Evolutionary conservation across 2,888 invertebrate species (phyloP).

Genomic region (Labia minor): DNA sequence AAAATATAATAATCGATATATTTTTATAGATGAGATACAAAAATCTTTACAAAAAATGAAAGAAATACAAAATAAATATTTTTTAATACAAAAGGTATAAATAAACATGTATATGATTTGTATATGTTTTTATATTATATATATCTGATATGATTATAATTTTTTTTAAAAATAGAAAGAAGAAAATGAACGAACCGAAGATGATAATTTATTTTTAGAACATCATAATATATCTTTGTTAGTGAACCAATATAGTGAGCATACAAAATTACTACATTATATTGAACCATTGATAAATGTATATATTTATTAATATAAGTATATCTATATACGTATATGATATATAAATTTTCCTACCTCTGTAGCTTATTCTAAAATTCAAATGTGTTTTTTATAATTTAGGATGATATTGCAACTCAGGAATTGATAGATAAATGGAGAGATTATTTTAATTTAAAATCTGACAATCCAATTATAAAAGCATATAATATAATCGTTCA

Average conservation of each 20-base stretch:
- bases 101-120: slow-evolving; percentile 13
- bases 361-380: too few species aligned
- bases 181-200: slow-evolving; percentile 24
- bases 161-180: slow-evolving; percentile 21
- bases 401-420: too few species aligned
- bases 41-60: slow-evolving; percentile 28
- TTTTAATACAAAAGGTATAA: slow-evolving; percentile 27
- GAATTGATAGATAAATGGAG: too few species aligned
- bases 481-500: too few species aligned
- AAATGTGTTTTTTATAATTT: too few species aligned
- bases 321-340: too few species aligned
- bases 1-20: slow-evolving; percentile 30
- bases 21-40: slow-evolving; percentile 31
- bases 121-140: neutral
- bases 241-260: slow-evolving; percentile 31
- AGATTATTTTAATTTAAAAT: too few species aligned
- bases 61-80: slow-evolving; percentile 29
- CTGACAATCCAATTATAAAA: too few species aligned
- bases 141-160: neutral
- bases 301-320: too few species aligned
- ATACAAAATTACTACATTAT: slow-evolving; percentile 27
- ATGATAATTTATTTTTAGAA: slow-evolving; percentile 19
- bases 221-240: slow-evolving; percentile 28
- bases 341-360: too few species aligned
- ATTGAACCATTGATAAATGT: slow-evolving; percentile 24